Conservation (phyloP, 2,113 vertebrate species). For the Sander vitreus region DNA sequence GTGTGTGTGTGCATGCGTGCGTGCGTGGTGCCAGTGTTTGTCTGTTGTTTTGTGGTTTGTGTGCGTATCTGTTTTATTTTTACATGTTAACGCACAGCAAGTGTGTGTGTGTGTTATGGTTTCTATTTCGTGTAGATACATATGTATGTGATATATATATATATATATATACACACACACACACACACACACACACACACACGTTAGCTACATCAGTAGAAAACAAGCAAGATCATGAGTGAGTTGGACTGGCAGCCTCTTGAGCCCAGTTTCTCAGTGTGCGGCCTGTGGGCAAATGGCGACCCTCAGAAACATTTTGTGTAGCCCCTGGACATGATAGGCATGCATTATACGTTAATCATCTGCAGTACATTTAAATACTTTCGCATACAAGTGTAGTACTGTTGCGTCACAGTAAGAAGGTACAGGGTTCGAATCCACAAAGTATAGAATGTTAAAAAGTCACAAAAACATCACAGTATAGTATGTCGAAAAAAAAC, state of each 20-base stretch:
- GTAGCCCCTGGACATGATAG: background rate
- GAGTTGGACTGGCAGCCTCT: background rate
- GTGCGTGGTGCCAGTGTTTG: background rate
- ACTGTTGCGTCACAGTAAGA: too few relatives aligned
- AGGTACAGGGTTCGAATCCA: too few relatives aligned
- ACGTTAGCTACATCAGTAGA: too few relatives aligned
- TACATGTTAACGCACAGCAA: background rate
- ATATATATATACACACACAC: too few relatives aligned
- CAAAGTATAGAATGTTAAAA: too few relatives aligned
- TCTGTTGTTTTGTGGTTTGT: background rate
- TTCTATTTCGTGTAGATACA: background rate
- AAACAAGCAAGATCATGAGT: background rate
- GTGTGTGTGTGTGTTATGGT: background rate
- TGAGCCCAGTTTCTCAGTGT: background rate
- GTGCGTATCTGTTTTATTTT: background rate
- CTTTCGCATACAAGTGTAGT: background rate
- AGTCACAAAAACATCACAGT: too few relatives aligned
- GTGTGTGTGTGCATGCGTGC: conserved; percentile 11
- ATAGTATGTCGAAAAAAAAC: too few relatives aligned
- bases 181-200: too few relatives aligned
- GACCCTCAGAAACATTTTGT: background rate
- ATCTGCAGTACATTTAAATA: background rate
- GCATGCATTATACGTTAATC: background rate
- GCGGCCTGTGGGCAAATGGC: background rate
- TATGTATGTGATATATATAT: too few relatives aligned